Evolutionary conservation across 1,140 invertebrate genomes (phyloP), one percentile per base, ranked within the genome.

Genomic region (Drosophila albomicans): DNA sequence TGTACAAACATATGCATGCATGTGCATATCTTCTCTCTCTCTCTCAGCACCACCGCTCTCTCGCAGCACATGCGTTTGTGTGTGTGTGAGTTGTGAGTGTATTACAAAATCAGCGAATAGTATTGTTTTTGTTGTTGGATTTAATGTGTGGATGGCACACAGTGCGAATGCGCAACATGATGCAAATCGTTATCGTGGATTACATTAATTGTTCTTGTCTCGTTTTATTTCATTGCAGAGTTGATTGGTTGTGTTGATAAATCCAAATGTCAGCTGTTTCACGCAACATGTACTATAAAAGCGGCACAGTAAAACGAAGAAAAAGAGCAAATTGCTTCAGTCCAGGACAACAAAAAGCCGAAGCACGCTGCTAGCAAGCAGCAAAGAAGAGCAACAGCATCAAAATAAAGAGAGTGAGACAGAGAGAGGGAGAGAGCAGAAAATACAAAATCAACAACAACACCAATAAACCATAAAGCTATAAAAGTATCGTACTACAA

Each of bases 241-340:
- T 51, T 54, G 61, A 13, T 79, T 73, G 35, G 38, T 58, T 20
- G 13, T 6, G 75, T 67, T 63, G 35, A 41, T 51, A 73, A 76
- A 63, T 73, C 67, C 82, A 81, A 81, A 85, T 87, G 84, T 87
- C 84, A 88, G 80, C 84, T 87, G 77, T 88, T 87, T 75, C 78
- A 71, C 63, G 84, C 84, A 87, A 87, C 84, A 87, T 87, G 84
- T 88, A 82, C 77, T 81, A 84, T 84, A 87, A 84, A 84, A 84
- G 84, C 76, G 67, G 77, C 62, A 84, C 80, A 84, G 84, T 78
- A 13, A 87, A 88, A 80, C 72, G 84, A 52, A 82, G 84, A 88
- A 87, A 88, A 87, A 88, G 84, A 88, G 85, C 84, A 56, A 79
- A 71, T 71, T 70, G 84, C 82, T 77, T 67, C 13, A 84, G 63